A percentile compares a stretch with the other conserved stretches of the same genome.
These are phyloP conservation scores for Drosophila mayri DNA, from an alignment of 1,140 invertebrate species.

Conservation along the genomic window DNA sequence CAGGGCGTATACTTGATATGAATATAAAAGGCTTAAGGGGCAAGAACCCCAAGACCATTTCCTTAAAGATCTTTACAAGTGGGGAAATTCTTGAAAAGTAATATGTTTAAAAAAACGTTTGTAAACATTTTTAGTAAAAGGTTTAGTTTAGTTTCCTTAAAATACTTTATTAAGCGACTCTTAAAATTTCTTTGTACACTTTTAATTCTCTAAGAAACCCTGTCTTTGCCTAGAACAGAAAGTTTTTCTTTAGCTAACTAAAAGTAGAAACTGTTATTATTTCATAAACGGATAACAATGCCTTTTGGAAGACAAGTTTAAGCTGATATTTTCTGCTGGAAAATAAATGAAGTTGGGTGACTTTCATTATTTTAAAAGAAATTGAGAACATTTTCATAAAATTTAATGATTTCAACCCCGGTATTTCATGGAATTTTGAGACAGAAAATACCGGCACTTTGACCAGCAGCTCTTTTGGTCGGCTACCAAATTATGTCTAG, in stretches of 20 bases:
- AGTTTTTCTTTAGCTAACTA: not conserved
- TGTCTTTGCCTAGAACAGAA: not conserved
- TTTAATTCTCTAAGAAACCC: not conserved
- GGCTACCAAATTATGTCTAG: constrained; percentile 70
- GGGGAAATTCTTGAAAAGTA: not conserved
- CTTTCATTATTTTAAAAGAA: not conserved
- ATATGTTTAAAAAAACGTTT: not conserved
- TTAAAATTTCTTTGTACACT: not conserved
- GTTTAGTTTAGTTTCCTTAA: not conserved
- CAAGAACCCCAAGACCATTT: not conserved
- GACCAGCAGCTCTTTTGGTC: constrained; percentile 2
- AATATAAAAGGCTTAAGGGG: constrained; percentile 9
- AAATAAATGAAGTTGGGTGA: not conserved
- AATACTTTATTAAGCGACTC: not conserved
- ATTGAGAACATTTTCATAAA: constrained; percentile 3
- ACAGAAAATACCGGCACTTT: not conserved
- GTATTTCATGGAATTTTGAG: constrained; percentile 15
- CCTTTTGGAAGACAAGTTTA: not conserved
- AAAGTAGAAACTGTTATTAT: not conserved
- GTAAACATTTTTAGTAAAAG: not conserved
- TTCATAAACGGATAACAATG: not conserved
- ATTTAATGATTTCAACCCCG: not conserved
- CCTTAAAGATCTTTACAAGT: not conserved
- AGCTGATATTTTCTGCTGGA: not conserved
- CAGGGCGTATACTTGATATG: constrained; percentile 14